Conservation (phyloP, 1,140 invertebrate genomes). For the Drosophila serrata region DNA sequence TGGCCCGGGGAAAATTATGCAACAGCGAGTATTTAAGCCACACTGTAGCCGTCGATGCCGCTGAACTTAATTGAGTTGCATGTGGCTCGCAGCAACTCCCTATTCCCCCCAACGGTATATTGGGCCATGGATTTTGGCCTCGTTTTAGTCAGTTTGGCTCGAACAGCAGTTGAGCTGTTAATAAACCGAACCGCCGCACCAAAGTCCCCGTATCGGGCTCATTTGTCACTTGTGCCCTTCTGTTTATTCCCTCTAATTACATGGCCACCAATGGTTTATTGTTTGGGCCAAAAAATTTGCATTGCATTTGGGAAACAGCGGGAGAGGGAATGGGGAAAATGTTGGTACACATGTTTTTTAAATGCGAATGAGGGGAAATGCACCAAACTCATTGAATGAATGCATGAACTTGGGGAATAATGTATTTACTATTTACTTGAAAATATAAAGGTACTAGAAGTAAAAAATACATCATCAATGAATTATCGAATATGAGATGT, state of each 20-base stretch:
- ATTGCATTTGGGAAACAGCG: slow-evolving; percentile 7
- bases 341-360: not conserved
- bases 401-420: not conserved
- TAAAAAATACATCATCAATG: too few species aligned
- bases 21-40: slow-evolving; percentile 54
- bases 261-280: slow-evolving; percentile 37
- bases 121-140: slow-evolving; percentile 19
- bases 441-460: not conserved
- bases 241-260: slow-evolving; percentile 42
- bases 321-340: not conserved
- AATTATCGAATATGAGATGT: too few species aligned
- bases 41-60: slow-evolving; percentile 49
- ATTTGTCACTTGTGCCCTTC: slow-evolving; percentile 45
- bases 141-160: slow-evolving; percentile 24
- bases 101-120: slow-evolving; percentile 5
- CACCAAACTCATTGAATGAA: not conserved
- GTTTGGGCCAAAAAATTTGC: slow-evolving; percentile 27
- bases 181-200: slow-evolving; percentile 31
- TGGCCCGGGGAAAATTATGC: slow-evolving; percentile 63
- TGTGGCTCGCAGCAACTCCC: slow-evolving; percentile 21
- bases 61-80: slow-evolving; percentile 81
- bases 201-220: slow-evolving; percentile 15
- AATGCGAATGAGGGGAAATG: not conserved
- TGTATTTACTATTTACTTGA: not conserved
- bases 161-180: slow-evolving; percentile 36